phyloP scores from a whole-genome alignment of 2,113 vertebrate species.

The Cercopithecus mona region DNA sequence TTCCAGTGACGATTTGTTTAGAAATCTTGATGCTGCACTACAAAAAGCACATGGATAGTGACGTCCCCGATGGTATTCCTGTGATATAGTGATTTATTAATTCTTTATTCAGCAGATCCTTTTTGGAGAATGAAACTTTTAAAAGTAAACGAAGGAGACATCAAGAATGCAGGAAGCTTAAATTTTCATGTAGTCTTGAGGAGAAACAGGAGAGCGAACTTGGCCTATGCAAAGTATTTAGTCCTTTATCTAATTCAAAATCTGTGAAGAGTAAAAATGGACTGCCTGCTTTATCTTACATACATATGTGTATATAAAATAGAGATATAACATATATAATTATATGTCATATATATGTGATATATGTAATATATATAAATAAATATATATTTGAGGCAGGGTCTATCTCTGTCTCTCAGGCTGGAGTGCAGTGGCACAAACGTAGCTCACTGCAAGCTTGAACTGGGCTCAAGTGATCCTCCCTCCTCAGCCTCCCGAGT shows the following conservation, averaged over 20 bases:
- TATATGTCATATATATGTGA: too few relatives aligned
- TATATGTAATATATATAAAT: too few relatives aligned
- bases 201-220: neutral
- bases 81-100: constrained; percentile 27
- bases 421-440: too few relatives aligned
- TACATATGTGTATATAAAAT: too few relatives aligned
- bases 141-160: constrained; percentile 15
- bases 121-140: constrained; percentile 49
- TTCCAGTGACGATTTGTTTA: neutral
- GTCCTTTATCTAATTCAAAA: neutral
- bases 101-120: constrained; percentile 60
- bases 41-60: neutral
- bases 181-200: neutral
- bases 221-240: neutral
- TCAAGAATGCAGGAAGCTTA: constrained; percentile 8
- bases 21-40: neutral
- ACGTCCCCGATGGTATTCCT: neutral
- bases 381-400: too few relatives aligned
- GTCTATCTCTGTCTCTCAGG: too few relatives aligned
- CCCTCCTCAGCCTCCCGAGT: too few relatives aligned
- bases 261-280: neutral
- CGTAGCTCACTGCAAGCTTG: too few relatives aligned
- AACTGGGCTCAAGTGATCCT: too few relatives aligned
- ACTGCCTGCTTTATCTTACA: neutral
- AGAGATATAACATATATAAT: too few relatives aligned